Evolutionary conservation across 2,113 vertebrate species (phyloP).

Genomic region (Scomber colias): DNA sequence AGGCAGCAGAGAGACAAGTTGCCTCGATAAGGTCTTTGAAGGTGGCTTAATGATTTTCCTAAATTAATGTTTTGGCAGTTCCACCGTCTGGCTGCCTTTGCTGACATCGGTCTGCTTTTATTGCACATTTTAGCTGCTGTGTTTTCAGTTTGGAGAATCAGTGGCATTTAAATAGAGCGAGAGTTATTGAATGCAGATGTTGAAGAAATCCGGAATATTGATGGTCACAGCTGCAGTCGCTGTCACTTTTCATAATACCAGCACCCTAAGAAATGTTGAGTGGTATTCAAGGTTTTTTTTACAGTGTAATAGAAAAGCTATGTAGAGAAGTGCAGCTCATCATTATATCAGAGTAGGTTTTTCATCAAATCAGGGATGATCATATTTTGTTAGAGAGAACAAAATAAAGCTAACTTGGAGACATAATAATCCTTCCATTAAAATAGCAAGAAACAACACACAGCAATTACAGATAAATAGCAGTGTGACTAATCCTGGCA

Average conservation of each 20-base stretch:
- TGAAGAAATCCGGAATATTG: constrained; percentile 46
- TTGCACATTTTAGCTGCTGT: constrained; percentile 48
- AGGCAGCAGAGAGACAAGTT: constrained; percentile 51
- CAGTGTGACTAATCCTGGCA: constrained; percentile 64
- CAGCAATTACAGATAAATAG: constrained; percentile 57
- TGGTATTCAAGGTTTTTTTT: constrained; percentile 24
- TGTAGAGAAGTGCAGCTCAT: background rate
- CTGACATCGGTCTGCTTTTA: constrained; percentile 28
- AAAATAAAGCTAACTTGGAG: constrained; percentile 28
- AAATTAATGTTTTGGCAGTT: constrained; percentile 72
- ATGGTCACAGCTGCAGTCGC: constrained; percentile 30
- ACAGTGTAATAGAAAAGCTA: background rate
- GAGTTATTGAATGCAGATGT: constrained; percentile 36
- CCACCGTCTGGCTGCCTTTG: constrained; percentile 53
- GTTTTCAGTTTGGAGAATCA: constrained; percentile 44
- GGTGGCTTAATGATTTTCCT: constrained; percentile 67
- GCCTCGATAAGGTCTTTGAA: constrained; percentile 59
- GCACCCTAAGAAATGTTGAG: constrained; percentile 20
- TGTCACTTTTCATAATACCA: constrained; percentile 44
- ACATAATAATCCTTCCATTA: constrained; percentile 59
- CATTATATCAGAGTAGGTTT: background rate
- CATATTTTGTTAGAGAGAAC: background rate
- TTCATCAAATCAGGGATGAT: background rate
- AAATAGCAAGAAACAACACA: constrained; percentile 40
- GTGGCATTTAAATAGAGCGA: constrained; percentile 53